A percentile compares a stretch with the other conserved stretches of the same genome.
phyloP scores from a whole-genome alignment of 2,797 vertebrate genomes.

The Enteromius paludinosus region DNA sequence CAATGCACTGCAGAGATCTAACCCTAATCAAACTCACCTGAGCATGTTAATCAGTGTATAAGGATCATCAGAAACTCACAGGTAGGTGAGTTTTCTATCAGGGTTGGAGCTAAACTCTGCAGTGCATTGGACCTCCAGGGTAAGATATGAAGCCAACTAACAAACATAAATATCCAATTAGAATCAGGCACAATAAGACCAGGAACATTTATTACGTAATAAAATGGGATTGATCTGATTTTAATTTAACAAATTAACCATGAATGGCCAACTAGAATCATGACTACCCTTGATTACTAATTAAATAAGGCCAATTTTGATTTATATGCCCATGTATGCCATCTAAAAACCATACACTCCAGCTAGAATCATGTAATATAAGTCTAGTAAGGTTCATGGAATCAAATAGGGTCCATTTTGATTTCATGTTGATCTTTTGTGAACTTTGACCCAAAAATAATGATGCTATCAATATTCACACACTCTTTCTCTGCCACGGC shows the following conservation, averaged over 20 bases:
- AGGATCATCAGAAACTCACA: too few species aligned
- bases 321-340: not conserved
- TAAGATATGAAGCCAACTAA: not conserved
- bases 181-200: not conserved
- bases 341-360: not conserved
- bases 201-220: not conserved
- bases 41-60: too few species aligned
- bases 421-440: constrained; percentile 9
- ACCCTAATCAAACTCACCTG: too few species aligned
- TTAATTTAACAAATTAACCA: not conserved
- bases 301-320: not conserved
- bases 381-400: not conserved
- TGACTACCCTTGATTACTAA: too few species aligned
- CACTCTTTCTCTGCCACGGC: not conserved
- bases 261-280: not conserved
- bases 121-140: too few species aligned
- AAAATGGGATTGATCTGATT: not conserved
- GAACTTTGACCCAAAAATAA: not conserved
- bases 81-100: too few species aligned
- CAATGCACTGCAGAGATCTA: too few species aligned
- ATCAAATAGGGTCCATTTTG: not conserved
- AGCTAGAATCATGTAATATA: not conserved
- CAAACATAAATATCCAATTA: not conserved
- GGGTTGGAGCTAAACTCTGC: too few species aligned
- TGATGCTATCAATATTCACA: not conserved